Evolutionary conservation across 2,797 vertebrate genomes (phyloP), one percentile per base, ranked within the genome.

Genomic region (Phoebastria nigripes): DNA sequence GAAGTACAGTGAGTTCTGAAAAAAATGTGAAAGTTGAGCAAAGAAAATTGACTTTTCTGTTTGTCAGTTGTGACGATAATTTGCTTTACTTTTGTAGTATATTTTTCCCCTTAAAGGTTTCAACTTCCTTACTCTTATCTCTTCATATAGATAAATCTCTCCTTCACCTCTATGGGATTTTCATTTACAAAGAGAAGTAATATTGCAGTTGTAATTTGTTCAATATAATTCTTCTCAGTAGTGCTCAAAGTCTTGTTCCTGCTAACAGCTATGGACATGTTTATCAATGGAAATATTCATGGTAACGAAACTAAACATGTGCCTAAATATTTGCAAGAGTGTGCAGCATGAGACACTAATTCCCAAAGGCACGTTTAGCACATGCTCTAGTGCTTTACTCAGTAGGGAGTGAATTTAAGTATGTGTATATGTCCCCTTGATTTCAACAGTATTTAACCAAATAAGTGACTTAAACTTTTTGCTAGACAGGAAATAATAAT

Each of bases 21-120:
- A 72, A 85, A 56, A 51, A 29, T 16, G 15, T 56, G 39, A 37
- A 85, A 78, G 11, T 47, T 54, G 14, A 61, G 44, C 33, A 65
- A 77, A 90, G 76, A 67, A 89, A 91, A 71, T 79, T 67, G 52
- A 79, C 21, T 84, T 93, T 92, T 94, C 71, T 91, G 24, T 91
- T 92, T 79, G 47, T 77, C 37, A 63, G 9, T 39, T 73, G 52
- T 78, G 59, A 12, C 8, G 54, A 11, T 78, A 63, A 37, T 35
- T 92, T 67, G 8, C 29, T 90, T 93, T 84, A 55, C 26, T 59
- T 84, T 17, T 67, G 21, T 58, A 24, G 12, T n/a, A 1, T 59
- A 16, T 41, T 92, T 89, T 87, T 47, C 8, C 11, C 26, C 15
- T 44, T 24, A 35, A 56, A 5, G 11, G 3, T 35, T 85, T 74